Evolutionary conservation across 2,888 invertebrate species (phyloP).

Genomic region (Resseliella maxima): DNA sequence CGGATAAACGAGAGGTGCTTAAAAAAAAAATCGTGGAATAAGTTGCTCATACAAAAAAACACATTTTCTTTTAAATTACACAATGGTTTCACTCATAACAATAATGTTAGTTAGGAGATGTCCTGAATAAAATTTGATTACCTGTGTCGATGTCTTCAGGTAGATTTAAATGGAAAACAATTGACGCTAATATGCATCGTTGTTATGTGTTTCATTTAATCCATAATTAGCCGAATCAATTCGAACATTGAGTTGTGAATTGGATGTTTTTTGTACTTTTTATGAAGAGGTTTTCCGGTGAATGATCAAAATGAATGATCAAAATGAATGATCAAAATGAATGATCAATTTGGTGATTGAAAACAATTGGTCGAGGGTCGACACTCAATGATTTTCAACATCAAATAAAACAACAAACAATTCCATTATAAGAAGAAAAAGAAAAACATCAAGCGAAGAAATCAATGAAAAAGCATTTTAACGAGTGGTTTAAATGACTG

Average conservation of each 20-base stretch:
- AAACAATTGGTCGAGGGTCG: background rate
- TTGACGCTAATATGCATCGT: background rate
- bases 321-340: background rate
- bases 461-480: background rate
- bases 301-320: background rate
- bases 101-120: conserved; percentile 7
- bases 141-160: conserved; percentile 2
- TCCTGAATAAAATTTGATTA: conserved; percentile 23
- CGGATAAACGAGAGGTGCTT: background rate
- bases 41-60: background rate
- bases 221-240: background rate
- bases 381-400: background rate
- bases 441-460: background rate
- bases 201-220: background rate
- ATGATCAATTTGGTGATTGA: background rate
- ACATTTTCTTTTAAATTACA: background rate
- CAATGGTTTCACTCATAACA: background rate
- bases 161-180: conserved; percentile 17
- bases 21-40: background rate
- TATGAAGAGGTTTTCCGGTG: background rate
- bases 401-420: background rate
- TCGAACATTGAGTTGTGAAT: background rate
- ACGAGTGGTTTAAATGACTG: background rate
- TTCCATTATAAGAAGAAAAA: background rate
- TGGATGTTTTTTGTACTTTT: no score